Conservation (phyloP, 2,797 vertebrate genomes). For the Poecilia gillii region DNA sequence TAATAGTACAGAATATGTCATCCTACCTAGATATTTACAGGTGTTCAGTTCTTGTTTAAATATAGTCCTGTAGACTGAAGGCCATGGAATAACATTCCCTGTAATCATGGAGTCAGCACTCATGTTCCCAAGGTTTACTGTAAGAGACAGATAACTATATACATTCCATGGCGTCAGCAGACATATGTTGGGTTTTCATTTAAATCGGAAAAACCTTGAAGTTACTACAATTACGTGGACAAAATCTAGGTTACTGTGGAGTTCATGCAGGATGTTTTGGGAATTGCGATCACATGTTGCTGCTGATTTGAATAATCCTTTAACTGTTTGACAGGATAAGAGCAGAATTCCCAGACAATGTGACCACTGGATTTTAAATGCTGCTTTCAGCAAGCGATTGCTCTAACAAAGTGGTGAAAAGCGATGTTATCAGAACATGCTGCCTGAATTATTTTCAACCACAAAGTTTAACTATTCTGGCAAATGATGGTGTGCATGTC, state of each 20-base stretch:
- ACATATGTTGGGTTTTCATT: neutral
- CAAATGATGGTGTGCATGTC: neutral
- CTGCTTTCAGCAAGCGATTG: neutral
- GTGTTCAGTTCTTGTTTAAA: neutral
- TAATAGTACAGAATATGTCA: neutral
- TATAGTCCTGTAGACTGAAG: neutral
- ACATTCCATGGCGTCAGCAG: neutral
- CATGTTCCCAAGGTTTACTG: slow-evolving; percentile 29
- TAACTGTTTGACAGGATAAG: neutral
- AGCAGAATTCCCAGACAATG: neutral
- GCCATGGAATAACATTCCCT: slow-evolving; percentile 39
- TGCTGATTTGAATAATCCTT: slow-evolving; percentile 4
- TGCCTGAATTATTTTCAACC: neutral
- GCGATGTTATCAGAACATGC: neutral
- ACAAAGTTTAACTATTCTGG: neutral
- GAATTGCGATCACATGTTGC: neutral
- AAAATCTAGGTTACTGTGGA: neutral
- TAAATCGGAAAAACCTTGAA: slow-evolving; percentile 4
- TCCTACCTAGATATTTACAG: neutral
- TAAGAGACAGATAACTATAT: slow-evolving; percentile 25
- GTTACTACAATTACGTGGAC: neutral
- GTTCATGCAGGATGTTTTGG: slow-evolving; percentile 8
- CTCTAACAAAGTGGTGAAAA: neutral
- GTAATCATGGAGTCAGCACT: slow-evolving; percentile 45
- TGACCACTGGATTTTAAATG: neutral